Conservation (phyloP, 1,140 invertebrate genomes). For the Aricia agestis region DNA sequence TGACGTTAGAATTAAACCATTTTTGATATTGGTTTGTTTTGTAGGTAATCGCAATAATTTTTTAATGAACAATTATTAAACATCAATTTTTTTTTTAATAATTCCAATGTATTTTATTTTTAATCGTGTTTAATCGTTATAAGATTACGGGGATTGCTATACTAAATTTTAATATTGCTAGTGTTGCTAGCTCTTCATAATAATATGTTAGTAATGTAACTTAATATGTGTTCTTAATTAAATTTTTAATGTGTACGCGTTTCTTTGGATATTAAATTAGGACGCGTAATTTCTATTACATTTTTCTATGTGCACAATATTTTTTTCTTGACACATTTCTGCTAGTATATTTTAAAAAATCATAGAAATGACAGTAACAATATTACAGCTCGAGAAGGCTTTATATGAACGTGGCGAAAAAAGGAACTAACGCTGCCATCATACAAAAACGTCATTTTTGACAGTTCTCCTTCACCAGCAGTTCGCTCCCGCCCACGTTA, state of each 20-base stretch:
- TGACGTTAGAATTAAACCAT: no score
- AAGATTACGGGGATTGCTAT: background rate
- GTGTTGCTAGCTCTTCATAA: slow-evolving; percentile 8
- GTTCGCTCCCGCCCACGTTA: no score
- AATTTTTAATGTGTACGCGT: slow-evolving; percentile 6
- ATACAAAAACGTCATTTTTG: no score
- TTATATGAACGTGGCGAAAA: no score
- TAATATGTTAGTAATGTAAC: slow-evolving; percentile 4
- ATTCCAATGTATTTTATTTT: background rate
- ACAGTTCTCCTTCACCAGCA: no score
- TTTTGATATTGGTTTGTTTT: background rate
- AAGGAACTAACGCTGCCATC: no score
- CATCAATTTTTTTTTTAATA: background rate
- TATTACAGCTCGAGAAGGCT: no score
- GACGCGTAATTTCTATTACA: background rate
- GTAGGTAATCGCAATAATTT: background rate
- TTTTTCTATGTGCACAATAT: background rate
- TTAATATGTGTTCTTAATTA: slow-evolving; percentile 1
- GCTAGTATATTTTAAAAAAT: no score
- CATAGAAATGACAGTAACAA: no score
- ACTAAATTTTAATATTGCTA: slow-evolving; percentile 1
- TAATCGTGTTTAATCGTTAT: background rate
- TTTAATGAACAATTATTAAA: background rate
- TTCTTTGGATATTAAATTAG: background rate
- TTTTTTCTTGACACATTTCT: no score